Evolutionary conservation across 2,113 vertebrate genomes (phyloP).

Genomic region (Bubo bubo): DNA sequence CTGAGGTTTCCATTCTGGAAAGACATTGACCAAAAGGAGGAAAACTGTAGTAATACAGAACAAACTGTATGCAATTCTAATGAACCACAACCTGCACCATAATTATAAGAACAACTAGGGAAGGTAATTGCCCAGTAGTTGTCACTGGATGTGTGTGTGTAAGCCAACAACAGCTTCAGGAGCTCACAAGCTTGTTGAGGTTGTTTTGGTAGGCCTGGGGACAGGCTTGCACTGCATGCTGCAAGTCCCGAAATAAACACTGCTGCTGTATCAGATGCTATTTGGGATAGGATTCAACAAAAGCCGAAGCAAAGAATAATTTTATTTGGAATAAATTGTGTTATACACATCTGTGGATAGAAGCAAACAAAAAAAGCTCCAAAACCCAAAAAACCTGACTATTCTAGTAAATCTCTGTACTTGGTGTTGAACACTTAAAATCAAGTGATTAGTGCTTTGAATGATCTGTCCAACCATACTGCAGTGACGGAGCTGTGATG

Average conservation of each 20-base stretch:
- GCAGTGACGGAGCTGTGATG: neutral
- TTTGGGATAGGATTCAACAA: neutral
- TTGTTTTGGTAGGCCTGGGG: neutral
- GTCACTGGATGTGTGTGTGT: neutral
- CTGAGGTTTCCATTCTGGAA: neutral
- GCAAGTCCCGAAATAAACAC: neutral
- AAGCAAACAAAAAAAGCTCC: neutral
- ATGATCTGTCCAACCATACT: neutral
- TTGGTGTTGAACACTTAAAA: neutral
- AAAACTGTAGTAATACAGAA: neutral
- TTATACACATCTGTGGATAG: too few relatives aligned
- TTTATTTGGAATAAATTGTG: neutral
- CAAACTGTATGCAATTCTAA: neutral
- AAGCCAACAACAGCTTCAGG: neutral
- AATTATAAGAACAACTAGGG: neutral
- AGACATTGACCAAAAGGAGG: neutral
- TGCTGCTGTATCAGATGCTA: neutral
- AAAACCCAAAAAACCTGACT: accelerated
- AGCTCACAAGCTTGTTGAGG: neutral
- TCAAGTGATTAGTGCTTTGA: neutral
- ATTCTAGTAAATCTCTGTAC: neutral
- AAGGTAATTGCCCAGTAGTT: neutral
- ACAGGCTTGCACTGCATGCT: neutral
- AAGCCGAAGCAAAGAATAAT: neutral
- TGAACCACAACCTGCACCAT: neutral